Evolutionary conservation across 2,797 vertebrate genomes (phyloP), one percentile per base, ranked within the genome.

Genomic region (Brachyrhaphis roseni): DNA sequence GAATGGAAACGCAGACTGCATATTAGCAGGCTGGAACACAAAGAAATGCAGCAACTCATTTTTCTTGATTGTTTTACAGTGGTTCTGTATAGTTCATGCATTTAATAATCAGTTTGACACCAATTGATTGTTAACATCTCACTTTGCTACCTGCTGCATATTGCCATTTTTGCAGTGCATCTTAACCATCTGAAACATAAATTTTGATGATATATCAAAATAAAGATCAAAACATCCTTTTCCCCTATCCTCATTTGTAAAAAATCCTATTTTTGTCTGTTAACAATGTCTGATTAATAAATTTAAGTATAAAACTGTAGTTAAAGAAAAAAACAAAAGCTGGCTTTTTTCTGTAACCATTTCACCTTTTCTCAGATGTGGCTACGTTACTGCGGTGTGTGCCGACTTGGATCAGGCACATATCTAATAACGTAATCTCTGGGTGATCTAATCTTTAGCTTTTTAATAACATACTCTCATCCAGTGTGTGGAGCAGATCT

Each of bases 401-500:
- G 23, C 11, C 12, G 39, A 23, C 64, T 68, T 41, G 64, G 39
- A 41, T 68, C 20, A 68, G 41, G 64, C 20, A 68, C 64, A 41
- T 26, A 41, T 43, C 10, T 26, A 41, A 68, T 41, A 68, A 13
- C 64, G 26, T 51, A 39, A 49, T 51, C 49, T 51, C 72, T 53
- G 31, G 39, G 20, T 68, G 64, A 68, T 68, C 64, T 68, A 68
- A 41, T 68, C 64, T 68, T 41, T 68, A 12, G 64, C 36, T 68
- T 43, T 68, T 68, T 68, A 68, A 68, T 68, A 68, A 68, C 36
- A 41, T 23, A 41, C 36, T 41, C 36, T 68, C 64, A 41, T 12
- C 36, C 64, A 41, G 34, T 39, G 18, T 66, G 36, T 66, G 62
- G 34, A 39, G 8, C 66, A 68, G 20, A 68, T 68, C 39, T 13